A percentile compares a stretch with the other conserved stretches of the same genome.
Evolutionary conservation across 2,888 invertebrate genomes (phyloP).

Genomic region (Fragum whitleyi): DNA sequence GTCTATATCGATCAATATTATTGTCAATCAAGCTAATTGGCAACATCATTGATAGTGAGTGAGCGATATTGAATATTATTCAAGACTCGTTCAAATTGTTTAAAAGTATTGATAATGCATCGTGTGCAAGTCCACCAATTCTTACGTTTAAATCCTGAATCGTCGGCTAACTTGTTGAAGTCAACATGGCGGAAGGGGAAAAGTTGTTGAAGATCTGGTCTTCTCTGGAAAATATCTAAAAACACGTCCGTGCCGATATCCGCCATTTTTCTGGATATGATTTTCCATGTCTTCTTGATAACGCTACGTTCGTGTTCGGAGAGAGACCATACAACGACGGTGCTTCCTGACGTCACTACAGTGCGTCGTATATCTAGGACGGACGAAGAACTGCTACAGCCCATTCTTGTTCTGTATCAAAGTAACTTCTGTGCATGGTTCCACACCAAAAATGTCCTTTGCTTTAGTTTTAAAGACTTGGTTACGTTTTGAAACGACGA

Average conservation of each 20-base stretch:
- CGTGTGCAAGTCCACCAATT: too few relatives aligned
- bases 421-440: too few relatives aligned
- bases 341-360: neutral
- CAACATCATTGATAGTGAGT: too few relatives aligned
- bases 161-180: neutral
- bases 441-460: too few relatives aligned
- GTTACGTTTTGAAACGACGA: too few relatives aligned
- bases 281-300: neutral
- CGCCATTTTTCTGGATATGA: neutral
- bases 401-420: too few relatives aligned
- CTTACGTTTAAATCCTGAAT: constrained; percentile 9
- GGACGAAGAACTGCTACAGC: constrained; percentile 12
- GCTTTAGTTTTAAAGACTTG: too few relatives aligned
- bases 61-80: too few relatives aligned
- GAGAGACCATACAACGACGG: neutral
- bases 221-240: neutral
- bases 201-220: constrained; percentile 4
- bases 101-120: too few relatives aligned
- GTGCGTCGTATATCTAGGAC: constrained; percentile 1
- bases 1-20: too few relatives aligned
- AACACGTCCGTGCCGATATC: neutral
- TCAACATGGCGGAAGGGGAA: neutral
- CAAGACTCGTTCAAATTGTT: too few relatives aligned
- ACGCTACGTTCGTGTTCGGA: neutral
- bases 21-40: too few relatives aligned